Evolutionary conservation across 2,888 invertebrate genomes (phyloP), one percentile per base, ranked within the genome.

Genomic region (Tricholauxania praeusta): DNA sequence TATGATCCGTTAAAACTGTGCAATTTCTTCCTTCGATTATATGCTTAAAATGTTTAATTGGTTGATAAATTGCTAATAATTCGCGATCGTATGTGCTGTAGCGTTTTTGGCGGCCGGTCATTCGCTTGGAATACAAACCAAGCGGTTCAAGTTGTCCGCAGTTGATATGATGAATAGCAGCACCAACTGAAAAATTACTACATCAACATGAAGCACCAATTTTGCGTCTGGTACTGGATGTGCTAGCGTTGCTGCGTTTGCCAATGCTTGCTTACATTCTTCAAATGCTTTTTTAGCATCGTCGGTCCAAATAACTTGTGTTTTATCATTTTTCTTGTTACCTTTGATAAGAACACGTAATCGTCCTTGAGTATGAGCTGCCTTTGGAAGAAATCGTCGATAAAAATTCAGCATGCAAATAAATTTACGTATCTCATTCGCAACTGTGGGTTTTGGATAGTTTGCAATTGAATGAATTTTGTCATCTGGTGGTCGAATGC

Each of bases 391-490:
- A 57, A 77, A 76, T 32, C 76, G 60, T 22, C 74, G 62, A 14
- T 68, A 74, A 51, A 75, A 76, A 47, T 79, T 80, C 14, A 78
- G 12, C 75, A 78, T 79, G 0, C 77, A 79, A 17, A 79, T 52
- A 39, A 79, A 80, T 32, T 76, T 1, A 79, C n/a, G n/a, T n/a
- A n/a, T n/a, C n/a, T n/a, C n/a, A n/a, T 72, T 22, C 73, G 75
- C n/a, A 72, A 22, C 1, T 78, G 78, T n/a, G 66, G 60, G 39
- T 72, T 65, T 22, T 3, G 22, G 2, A 67, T 57, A 80, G 6
- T 78, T 60, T 22, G 15, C 19, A 1, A 79, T 74, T 0, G 74
- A 75, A 14, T 72, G 19, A 0, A 79, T 72, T 52, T 74, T 70
- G 1, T 78, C 76, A 10, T 15, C 12, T 7, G 72, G 74, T 3